Evolutionary conservation across 2,888 invertebrate species (phyloP), one percentile per base, ranked within the genome.

Genomic region (Hedychridium roseum): DNA sequence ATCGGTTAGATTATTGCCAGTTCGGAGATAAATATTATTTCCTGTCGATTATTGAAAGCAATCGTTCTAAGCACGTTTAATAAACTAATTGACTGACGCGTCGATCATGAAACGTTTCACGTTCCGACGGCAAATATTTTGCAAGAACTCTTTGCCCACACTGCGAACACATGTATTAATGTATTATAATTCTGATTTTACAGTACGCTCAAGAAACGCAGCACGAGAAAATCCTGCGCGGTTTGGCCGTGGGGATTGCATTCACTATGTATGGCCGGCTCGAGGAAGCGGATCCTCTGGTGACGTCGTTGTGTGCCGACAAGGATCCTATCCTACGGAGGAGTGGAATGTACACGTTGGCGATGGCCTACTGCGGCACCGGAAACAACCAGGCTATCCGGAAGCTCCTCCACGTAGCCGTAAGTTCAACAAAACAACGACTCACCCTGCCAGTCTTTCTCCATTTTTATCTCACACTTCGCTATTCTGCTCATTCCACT

Each of bases 321-420:
- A 97, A 98, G 80, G 96, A 97, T 80, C 95, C 97, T 3, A 90
- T 97, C 62, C 82, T 98, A 50, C 87, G 97, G 64, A 88, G 98
- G 56, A 95, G 97, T 35, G 99, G 96, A 54, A 97, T 98, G 88
- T 97, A 97, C 81, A 97, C 97, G 0, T 85, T 99, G 43, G 98
- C 97, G 1, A 96, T 97, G 87, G 97, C 98, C 0, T 98, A 98
- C 79, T 96, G 95, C 77, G 99, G 99, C 43, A 96, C 97, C 7
- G 97, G 97, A 43, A 96, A 96, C 78, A 99, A 98, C 78, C 90
- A 92, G 76, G 98, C 98, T 1, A 97, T 98, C 70, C 86, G 96
- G 43, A 91, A 91, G 61, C 84, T 99, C 30, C 87, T 99, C 3
- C 97, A 97, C 76, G 94, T 97, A 45, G 97, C 98, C 27, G 98